Base-by-base conservation (phyloP, 1,140 invertebrate genomes). In the Heliconius eleuchia region DNA sequence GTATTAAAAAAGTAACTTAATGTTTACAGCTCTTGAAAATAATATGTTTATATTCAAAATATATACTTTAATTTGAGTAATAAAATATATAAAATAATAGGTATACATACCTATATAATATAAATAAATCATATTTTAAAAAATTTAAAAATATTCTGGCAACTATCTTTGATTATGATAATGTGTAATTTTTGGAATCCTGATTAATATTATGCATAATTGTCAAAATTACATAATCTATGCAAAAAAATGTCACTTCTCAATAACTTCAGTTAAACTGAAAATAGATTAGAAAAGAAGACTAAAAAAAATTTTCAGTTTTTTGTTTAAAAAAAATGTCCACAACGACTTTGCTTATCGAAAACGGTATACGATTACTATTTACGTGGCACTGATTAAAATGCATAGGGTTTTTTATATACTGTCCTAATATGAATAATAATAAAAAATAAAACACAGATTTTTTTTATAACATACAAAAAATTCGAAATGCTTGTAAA, bases 321-420 rank as follows among this genome's bases (percentile, higher is more conserved):
- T 66, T 30, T 66, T 66, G 27, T 16, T 13, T 27, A 11, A 66
- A 66, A 57, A 34, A 70, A 39, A 74, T 78, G 46, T 37, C 39
- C 34, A 86, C 84, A 85, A 87, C 83, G 84, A 87, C 70, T 81
- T 81, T 78, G 82, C 81, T 88, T 82, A 87, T 80, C 83, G 82
- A 85, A 86, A 76, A 85, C 27, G 80, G 84, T 86, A 84, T 86
- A 84, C 82, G 84, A 88, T 84, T 80, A 60, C 37, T 66, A 80
- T 60, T 46, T 30, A 66, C 60, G 60, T 71, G 74, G 71, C 52
- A 73, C 72, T 78, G 77, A 37, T 34, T 23, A 66, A 50, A 42
- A 23, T 60, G 52, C 55, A 42, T 37, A 46, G 55, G 71, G 55
- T 42, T 50, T 42, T 74, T 71, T 73, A 42, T 27, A 71, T 77